phyloP scores from a whole-genome alignment of 2,113 vertebrate genomes.

The Neotoma lepida region DNA sequence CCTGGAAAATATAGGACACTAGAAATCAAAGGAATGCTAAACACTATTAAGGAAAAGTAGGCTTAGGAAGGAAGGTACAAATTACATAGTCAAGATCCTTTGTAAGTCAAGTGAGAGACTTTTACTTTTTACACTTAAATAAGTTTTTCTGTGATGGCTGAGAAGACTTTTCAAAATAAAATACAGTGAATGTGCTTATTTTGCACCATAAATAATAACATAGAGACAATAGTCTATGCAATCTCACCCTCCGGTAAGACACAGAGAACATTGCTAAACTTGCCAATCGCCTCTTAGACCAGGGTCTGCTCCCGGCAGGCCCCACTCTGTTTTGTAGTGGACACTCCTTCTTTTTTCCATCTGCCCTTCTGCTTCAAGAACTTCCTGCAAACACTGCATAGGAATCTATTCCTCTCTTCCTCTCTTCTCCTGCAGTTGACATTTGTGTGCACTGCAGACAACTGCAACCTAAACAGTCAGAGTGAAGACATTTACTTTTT shows the following conservation, averaged over 20 bases:
- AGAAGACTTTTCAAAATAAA: background rate
- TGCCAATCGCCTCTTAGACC: background rate
- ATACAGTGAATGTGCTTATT: background rate
- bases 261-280: background rate
- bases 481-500: background rate
- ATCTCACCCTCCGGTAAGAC: background rate
- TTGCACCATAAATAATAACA: conserved; percentile 30
- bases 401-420: background rate
- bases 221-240: background rate
- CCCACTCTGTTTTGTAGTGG: background rate
- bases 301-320: background rate
- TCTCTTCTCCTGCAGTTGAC: background rate
- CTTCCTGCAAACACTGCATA: background rate
- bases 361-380: background rate
- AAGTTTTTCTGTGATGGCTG: conserved; percentile 1
- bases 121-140: conserved; percentile 18
- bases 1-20: background rate
- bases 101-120: conserved; percentile 43
- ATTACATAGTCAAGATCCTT: conserved; percentile 1
- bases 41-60: background rate
- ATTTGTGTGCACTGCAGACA: background rate
- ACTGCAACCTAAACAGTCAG: background rate
- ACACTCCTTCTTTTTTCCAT: background rate
- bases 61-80: background rate
- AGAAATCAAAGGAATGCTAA: background rate